Evolutionary conservation across 2,113 vertebrate species (phyloP), one percentile per base, ranked within the genome.

Genomic region (Misgurnus mizolepis): DNA sequence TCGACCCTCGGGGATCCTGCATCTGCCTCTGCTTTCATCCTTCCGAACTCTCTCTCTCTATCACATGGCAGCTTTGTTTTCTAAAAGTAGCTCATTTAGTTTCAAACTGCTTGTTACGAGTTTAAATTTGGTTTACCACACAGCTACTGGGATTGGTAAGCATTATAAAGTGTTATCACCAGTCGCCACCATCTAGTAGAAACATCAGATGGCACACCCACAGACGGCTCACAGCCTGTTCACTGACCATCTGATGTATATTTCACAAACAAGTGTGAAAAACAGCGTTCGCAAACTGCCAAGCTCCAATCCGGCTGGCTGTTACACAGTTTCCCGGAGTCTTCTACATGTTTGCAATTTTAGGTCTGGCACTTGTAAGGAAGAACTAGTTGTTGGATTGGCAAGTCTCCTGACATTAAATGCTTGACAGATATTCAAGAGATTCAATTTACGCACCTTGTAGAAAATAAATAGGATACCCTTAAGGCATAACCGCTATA

Each of bases 1-100:
- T 53, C 80, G n/a, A 83, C 90, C 90, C 90, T 88, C 82, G 89
- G 89, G 89, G 88, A 82, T 78, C 67, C 74, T 61, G 34, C 72
- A 79, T 83, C 76, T 80, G 79, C 79, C 82, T 78, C 82, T 69
- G 66, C 69, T 40, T 67, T 69, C 75, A 61, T 84, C 71, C 72
- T 70, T 79, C 53, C 78, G 40, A 85, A 56, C 50, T 64, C 61
- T 56, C 85, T 79, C 39, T 56, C 60, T 49, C 67, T 41, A 53
- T 62, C 40, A 58, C 53, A 45, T 60, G n/a, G 43, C 76, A 39
- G 45, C 18, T 15, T 68, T 55, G 58, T 34, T 67, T 75, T 67
- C 9, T 12, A 5, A 68, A 55, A 55, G 53, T 34, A 43, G 55
- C 17, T 66, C 22, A 34, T 71, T 45, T 75, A 67, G 60, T 58